phyloP scores from a whole-genome alignment of 2,797 vertebrate genomes.

The Ammospiza maritima region DNA sequence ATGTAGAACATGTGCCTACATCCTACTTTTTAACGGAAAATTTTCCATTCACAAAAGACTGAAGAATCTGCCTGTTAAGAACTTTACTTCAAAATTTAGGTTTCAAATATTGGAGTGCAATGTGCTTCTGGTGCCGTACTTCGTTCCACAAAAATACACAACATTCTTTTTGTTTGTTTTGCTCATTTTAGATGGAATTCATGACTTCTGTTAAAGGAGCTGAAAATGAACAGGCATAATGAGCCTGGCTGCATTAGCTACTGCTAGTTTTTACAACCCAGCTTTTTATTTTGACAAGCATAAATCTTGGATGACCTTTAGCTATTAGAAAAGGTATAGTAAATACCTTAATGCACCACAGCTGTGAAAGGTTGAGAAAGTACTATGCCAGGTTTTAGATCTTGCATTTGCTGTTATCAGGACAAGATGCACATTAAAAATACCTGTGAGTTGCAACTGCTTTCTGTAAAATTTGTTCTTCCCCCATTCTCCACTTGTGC shows the following conservation, averaged over 20 bases:
- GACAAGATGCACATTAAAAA: neutral
- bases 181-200: neutral
- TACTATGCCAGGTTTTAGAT: neutral
- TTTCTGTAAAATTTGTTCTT: neutral
- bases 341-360: neutral
- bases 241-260: neutral
- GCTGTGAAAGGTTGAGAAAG: neutral
- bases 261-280: neutral
- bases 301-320: slow-evolving; percentile 10
- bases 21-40: neutral
- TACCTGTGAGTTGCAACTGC: neutral
- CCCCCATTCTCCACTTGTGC: neutral
- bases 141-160: neutral
- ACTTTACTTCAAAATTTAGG: neutral
- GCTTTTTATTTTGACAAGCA: neutral
- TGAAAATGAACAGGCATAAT: neutral
- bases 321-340: neutral
- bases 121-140: neutral
- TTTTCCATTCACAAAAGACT: neutral
- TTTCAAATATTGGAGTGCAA: neutral
- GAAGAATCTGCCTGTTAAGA: neutral
- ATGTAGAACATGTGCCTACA: neutral
- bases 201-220: neutral
- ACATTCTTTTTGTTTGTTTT: neutral
- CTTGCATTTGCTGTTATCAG: neutral